Conservation (phyloP, 2,113 vertebrate species). For the Equus quagga region DNA sequence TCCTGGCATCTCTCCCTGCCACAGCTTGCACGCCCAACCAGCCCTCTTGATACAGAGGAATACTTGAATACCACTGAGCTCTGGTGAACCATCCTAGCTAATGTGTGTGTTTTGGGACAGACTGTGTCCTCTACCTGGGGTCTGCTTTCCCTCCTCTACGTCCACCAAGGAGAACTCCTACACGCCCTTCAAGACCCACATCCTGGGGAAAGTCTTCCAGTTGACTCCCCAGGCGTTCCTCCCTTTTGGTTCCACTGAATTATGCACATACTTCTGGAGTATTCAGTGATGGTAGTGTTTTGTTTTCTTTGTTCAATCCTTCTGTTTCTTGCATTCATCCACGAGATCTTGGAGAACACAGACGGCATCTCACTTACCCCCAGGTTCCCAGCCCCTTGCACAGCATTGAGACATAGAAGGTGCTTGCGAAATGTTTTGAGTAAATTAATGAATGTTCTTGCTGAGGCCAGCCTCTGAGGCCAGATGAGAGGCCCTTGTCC, state of each 20-base stretch:
- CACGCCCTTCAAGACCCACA: background rate
- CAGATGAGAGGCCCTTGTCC: accelerated
- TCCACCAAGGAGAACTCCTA: background rate
- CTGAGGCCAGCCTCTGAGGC: background rate
- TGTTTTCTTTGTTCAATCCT: accelerated
- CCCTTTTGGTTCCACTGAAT: background rate
- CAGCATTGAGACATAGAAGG: accelerated
- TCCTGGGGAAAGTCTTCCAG: background rate
- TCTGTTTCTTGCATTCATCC: background rate
- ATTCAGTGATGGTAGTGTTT: background rate
- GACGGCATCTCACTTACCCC: accelerated
- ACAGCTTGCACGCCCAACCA: accelerated
- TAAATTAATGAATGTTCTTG: background rate
- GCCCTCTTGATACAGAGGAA: background rate
- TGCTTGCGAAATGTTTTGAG: background rate
- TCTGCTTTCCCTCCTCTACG: background rate
- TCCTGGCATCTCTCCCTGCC: background rate
- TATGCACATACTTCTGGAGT: background rate
- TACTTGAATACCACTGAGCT: accelerated
- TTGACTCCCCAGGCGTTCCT: no score
- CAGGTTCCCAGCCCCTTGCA: background rate
- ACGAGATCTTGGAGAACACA: background rate
- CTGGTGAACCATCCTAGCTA: background rate
- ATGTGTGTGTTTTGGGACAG: background rate
- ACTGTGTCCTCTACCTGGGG: no score